A percentile compares a stretch with the other conserved stretches of the same genome.
These are phyloP conservation scores for Yponomeuta sedellus DNA, from an alignment of 2,888 invertebrate species.

Conservation along the genomic window DNA sequence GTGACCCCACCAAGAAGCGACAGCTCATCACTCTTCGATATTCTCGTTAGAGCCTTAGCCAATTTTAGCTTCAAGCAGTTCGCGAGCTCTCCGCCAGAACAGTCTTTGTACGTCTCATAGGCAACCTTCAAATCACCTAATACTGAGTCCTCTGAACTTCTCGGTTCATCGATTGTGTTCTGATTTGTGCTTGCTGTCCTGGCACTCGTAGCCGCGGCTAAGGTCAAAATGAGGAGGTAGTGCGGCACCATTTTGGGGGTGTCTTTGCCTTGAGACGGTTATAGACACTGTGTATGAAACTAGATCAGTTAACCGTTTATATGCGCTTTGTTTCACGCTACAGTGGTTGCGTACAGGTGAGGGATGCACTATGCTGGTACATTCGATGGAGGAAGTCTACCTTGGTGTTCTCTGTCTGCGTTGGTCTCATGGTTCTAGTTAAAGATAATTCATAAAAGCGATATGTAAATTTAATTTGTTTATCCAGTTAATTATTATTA, in stretches of 20 bases:
- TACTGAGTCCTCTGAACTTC: conserved; percentile 64
- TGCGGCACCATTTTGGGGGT: conserved; percentile 73
- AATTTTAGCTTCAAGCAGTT: conserved; percentile 88
- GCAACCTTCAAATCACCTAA: conserved; percentile 83
- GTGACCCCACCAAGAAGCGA: conserved; percentile 84
- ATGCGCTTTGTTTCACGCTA: conserved; percentile 72
- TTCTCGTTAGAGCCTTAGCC: conserved; percentile 85
- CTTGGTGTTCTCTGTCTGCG: too few relatives aligned
- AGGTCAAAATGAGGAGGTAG: conserved; percentile 75
- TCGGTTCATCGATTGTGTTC: conserved; percentile 59
- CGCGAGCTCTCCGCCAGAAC: conserved; percentile 80
- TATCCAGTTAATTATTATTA: too few relatives aligned
- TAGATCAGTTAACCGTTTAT: conserved; percentile 66
- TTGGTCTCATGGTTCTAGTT: too few relatives aligned
- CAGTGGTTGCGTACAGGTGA: conserved; percentile 49
- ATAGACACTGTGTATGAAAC: conserved; percentile 63
- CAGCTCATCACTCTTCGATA: conserved; percentile 81
- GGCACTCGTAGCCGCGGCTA: conserved; percentile 69
- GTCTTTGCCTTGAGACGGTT: conserved; percentile 57
- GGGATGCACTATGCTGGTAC: conserved; percentile 67
- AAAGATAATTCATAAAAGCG: too few relatives aligned
- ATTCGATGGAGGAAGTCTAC: conserved; percentile 29
- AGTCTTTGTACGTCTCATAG: conserved; percentile 89
- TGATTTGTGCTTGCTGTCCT: conserved; percentile 70
- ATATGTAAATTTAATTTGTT: too few relatives aligned